A percentile compares a stretch with the other conserved stretches of the same genome.
Conservation (phyloP, 2,888 invertebrate species). For the Electrophaes corylata region DNA sequence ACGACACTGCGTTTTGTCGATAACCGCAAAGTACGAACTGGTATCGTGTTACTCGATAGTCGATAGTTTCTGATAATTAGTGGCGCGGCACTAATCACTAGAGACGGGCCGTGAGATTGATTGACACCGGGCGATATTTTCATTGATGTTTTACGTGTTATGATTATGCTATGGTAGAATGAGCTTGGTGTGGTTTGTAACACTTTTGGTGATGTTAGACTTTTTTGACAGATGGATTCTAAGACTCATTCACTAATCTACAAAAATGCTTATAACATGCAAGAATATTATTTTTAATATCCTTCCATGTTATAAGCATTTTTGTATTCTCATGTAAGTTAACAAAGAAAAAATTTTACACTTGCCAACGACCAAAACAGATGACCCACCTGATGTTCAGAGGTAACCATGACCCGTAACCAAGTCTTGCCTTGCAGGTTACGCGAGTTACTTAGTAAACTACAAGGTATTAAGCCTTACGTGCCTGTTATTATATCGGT, state of each 20-base stretch:
- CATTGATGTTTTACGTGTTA: constrained; percentile 62
- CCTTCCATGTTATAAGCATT: too few species aligned
- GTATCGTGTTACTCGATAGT: constrained; percentile 61
- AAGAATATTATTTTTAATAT: too few species aligned
- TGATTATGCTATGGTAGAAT: constrained; percentile 61
- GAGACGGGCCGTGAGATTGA: constrained; percentile 73
- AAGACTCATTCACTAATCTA: not conserved
- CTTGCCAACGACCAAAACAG: too few species aligned
- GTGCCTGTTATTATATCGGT: too few species aligned
- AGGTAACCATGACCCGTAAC: too few species aligned
- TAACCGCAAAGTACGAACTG: constrained; percentile 56
- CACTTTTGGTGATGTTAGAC: constrained; percentile 44
- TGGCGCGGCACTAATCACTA: constrained; percentile 70
- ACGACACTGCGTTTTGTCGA: constrained; percentile 71
- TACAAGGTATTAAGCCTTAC: too few species aligned
- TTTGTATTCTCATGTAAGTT: too few species aligned
- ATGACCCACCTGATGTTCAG: too few species aligned
- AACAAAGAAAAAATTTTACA: too few species aligned
- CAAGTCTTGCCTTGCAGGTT: too few species aligned
- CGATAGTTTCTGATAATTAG: constrained; percentile 52
- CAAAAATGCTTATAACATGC: not conserved
- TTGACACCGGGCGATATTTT: constrained; percentile 63
- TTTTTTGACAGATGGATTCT: constrained; percentile 24
- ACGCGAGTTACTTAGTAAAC: too few species aligned
- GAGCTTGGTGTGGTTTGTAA: constrained; percentile 54